Evolutionary conservation across 2,888 invertebrate genomes (phyloP).

Genomic region (Dryobota labecula): DNA sequence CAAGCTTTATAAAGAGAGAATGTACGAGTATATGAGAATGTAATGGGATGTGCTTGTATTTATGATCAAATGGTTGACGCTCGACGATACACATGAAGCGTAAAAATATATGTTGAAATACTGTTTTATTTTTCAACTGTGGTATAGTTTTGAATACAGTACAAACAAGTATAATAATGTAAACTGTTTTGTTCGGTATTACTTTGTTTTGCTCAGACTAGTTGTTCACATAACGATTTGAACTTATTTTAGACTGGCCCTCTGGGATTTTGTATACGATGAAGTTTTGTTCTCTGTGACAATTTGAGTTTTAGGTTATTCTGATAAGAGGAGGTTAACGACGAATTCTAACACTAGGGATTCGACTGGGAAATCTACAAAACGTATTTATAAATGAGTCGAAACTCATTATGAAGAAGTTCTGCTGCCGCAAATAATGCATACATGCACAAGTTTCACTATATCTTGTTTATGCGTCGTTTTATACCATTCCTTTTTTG

Average conservation of each 20-base stretch:
- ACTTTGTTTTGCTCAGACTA: slow-evolving; percentile 47
- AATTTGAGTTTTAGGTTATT: slow-evolving; percentile 19
- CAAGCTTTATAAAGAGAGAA: too few relatives aligned
- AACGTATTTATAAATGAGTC: slow-evolving; percentile 7
- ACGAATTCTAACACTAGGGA: background rate
- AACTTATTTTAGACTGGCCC: slow-evolving; percentile 53
- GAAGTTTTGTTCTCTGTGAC: slow-evolving; percentile 22
- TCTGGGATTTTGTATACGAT: slow-evolving; percentile 29
- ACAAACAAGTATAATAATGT: slow-evolving; percentile 37
- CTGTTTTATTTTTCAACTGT: slow-evolving; percentile 5
- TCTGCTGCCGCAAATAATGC: background rate
- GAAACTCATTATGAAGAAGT: background rate
- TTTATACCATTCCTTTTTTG: background rate
- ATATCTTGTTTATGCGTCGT: background rate
- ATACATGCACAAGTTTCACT: background rate
- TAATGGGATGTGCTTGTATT: background rate
- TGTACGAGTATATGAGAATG: background rate
- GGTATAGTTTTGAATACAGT: slow-evolving; percentile 33
- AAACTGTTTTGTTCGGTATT: slow-evolving; percentile 54
- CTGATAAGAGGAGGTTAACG: slow-evolving; percentile 12
- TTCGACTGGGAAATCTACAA: background rate
- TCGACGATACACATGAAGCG: background rate
- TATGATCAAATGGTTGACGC: background rate
- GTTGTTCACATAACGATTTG: slow-evolving; percentile 49
- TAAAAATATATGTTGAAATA: background rate